Evolutionary conservation across 2,113 vertebrate genomes (phyloP).

Genomic region (Callocephalon fimbriatum): DNA sequence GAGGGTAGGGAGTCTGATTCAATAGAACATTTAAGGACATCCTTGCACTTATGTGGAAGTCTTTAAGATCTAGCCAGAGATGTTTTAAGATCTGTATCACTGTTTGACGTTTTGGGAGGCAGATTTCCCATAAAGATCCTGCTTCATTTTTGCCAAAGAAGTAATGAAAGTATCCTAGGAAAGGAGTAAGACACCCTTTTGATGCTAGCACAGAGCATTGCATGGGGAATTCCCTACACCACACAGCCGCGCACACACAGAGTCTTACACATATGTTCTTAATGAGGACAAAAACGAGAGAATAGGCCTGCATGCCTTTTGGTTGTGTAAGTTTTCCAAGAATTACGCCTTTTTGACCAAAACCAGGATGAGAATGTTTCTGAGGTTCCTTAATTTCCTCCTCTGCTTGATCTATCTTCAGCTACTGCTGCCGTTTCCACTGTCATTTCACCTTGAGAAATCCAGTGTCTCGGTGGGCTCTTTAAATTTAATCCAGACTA

Average conservation of each 20-base stretch:
- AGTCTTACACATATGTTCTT: background rate
- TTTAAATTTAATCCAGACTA: background rate
- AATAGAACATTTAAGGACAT: background rate
- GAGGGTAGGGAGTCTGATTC: background rate
- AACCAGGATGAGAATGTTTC: background rate
- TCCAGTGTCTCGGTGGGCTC: background rate
- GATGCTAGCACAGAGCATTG: background rate
- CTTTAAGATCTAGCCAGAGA: background rate
- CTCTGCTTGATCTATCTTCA: background rate
- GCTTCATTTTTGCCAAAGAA: background rate
- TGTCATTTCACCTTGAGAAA: conserved; percentile 21
- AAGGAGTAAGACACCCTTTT: background rate
- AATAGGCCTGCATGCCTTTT: background rate
- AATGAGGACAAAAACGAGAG: background rate
- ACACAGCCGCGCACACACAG: accelerated
- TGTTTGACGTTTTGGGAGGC: background rate
- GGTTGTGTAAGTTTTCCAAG: background rate
- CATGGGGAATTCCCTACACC: background rate
- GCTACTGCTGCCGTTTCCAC: background rate
- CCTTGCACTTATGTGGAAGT: background rate
- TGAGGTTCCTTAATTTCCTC: conserved; percentile 14
- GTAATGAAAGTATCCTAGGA: background rate
- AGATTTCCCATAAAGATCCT: background rate
- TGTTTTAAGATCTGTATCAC: background rate
- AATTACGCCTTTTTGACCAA: background rate